Conservation (phyloP, 1,140 invertebrate genomes). For the Drosophila watanabei region DNA sequence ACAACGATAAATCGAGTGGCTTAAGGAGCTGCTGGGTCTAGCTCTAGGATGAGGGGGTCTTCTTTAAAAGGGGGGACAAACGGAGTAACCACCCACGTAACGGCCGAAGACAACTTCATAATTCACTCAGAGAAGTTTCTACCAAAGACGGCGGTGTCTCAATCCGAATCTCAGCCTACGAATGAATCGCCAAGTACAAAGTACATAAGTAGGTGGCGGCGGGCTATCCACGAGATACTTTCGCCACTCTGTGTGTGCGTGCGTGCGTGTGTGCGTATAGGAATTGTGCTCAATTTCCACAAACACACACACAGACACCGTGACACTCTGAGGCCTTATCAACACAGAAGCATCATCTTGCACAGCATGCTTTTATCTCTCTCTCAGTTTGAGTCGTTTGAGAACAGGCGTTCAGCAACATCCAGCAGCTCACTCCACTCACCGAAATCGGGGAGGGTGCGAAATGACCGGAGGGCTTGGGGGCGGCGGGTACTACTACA, state of each 20-base stretch:
- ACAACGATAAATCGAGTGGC: conserved; percentile 71
- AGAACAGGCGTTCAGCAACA: conserved; percentile 79
- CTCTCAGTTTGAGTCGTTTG: conserved; percentile 84
- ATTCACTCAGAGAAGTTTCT: conserved; percentile 65
- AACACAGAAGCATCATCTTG: conserved; percentile 83
- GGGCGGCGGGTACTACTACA: neutral
- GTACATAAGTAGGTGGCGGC: conserved; percentile 57
- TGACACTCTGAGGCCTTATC: conserved; percentile 63
- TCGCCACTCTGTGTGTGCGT: conserved; percentile 9
- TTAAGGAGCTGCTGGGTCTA: conserved; percentile 35
- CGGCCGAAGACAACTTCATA: conserved; percentile 72
- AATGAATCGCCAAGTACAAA: conserved; percentile 44
- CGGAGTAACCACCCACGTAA: conserved; percentile 62
- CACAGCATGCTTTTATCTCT: conserved; percentile 83
- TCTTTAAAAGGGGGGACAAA: neutral
- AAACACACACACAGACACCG: conserved; percentile 19
- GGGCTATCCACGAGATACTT: conserved; percentile 57
- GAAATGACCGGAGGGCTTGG: conserved; percentile 2
- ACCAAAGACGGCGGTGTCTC: conserved; percentile 4
- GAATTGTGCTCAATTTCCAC: conserved; percentile 81
- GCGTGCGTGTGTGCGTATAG: conserved; percentile 56
- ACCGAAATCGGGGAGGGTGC: conserved; percentile 32
- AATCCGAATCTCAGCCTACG: conserved; percentile 49
- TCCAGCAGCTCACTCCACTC: conserved; percentile 64
- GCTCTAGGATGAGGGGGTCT: neutral